Base-by-base conservation (phyloP, 2,797 vertebrate species). In the Platalea minor region DNA sequence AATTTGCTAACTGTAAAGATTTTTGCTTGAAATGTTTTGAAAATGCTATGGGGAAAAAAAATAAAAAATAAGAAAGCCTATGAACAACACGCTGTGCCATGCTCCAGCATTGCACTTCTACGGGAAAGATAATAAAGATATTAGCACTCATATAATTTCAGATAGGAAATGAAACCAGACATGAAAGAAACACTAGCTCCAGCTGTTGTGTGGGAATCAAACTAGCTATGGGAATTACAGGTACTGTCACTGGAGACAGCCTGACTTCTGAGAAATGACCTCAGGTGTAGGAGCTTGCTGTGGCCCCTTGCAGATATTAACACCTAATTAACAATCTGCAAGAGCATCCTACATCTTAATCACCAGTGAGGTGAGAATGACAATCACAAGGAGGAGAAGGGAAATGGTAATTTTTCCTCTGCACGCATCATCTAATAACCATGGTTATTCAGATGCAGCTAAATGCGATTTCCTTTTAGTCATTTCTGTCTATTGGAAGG, bases 241-340 rank as follows among this genome's bases (percentile, higher is more conserved):
- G 89, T 97, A 93, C 85, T 80, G 81, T 95, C 97, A 93, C 57
- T 10, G 16, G 96, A 97, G 97, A 95, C 87, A 85, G 92, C 72
- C 91, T 13, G 87, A 91, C 80, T 93, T 70, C 89, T 78, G 88
- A 93, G 78, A 77, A 93, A 92, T 90, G 96, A 97, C 97, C 96
- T 93, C 89, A 97, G 96, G 96, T 97, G 96, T 94, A 96, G 94
- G 81, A 96, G 87, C 92, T 88, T 91, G 89, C 95, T 85, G 92
- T 96, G 97, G 89, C 95, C 88, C 88, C 93, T 95, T 95, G 85
- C 94, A 92, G 95, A 95, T 96, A 96, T 96, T 97, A 98, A 96
- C 94, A 97, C 87, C 96, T 97, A 96, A 97, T 97, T 97, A 97
- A 96, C 85, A 95, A 96, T 96, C 81, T 81, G 86, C 31, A 18